These are phyloP conservation scores for Cerceris ruficornis DNA, from an alignment of 2,888 invertebrate species.

Conservation along the genomic window DNA sequence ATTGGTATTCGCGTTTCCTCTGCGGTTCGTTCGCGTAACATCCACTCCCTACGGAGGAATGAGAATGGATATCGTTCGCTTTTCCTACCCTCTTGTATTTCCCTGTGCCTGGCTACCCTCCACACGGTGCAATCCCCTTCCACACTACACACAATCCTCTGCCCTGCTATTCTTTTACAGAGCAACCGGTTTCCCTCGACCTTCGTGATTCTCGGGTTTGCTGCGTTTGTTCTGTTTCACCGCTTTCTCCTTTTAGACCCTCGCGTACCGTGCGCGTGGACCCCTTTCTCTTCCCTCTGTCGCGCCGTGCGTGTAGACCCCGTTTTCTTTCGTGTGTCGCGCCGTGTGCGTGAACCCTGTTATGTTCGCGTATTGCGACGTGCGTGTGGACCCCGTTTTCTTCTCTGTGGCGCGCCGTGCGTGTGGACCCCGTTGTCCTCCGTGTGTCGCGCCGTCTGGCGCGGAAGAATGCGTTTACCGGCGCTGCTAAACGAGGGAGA, in stretches of 20 bases:
- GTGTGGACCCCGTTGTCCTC: neutral
- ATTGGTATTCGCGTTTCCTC: conserved; percentile 61
- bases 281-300: too few species aligned
- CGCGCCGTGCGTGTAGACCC: too few species aligned
- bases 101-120: conserved; percentile 13
- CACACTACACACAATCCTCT: conserved; percentile 29
- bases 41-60: conserved; percentile 60
- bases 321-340: too few species aligned
- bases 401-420: too few species aligned
- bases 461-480: neutral
- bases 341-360: too few species aligned
- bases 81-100: conserved; percentile 42
- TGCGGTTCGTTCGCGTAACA: conserved; percentile 62
- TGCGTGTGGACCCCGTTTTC: too few species aligned
- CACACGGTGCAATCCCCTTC: neutral
- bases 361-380: too few species aligned
- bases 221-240: conserved; percentile 5
- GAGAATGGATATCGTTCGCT: conserved; percentile 63
- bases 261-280: neutral
- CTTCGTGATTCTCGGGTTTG: conserved; percentile 29
- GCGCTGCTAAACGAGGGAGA: neutral
- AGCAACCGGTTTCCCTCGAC: conserved; percentile 36
- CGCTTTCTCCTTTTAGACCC: neutral
- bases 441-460: conserved; percentile 3
- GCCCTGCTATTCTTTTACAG: conserved; percentile 42